Base-by-base conservation (phyloP, 2,888 invertebrate species). In the Poecilus cupreus region DNA sequence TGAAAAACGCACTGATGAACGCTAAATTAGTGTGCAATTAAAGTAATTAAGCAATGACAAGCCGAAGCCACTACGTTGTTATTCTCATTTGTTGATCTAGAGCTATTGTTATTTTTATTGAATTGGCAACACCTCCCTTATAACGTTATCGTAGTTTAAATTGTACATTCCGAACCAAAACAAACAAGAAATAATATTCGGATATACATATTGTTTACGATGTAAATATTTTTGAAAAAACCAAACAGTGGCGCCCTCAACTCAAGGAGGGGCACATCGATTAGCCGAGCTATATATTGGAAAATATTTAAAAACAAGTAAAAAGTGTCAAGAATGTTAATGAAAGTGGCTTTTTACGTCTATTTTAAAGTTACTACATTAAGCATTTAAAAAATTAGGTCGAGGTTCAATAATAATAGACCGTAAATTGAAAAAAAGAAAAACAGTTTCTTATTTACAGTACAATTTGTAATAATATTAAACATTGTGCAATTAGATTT, bases 371-470 rank as follows among this genome's bases (percentile, higher is more conserved):
- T 68, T 68, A 37, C 64, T 32, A 32, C 64, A 68, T 68, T 68
- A 37, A 32, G 8, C 32, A 68, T 68, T 68, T 68, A 68, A 32
- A 68, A 37, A 68, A 68, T 68, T 68, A 37, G 64, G 64, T 20
- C 64, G 20, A 68, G 64, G 64, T 68, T 68, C 22, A 32, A 37
- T 37, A 22, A 68, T 68, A 68, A 68, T 68, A 39, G 64, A 68
- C 32, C 64, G 64, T 68, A 32, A 68, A 68, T 51, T 68, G 64
- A 68, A 68, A 68, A 68, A 68, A 68, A 37, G 64, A 68, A 68
- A 54, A 68, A 68, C 64, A 68, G 37, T 68, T 68, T 68, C 64
- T 68, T 68, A 37, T 68, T 32, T 68, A 37, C 43, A n/a, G 43
- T 43, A 43, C 60, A 60, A 60, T 60, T 60, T 60, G 60, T 60